Evolutionary conservation across 1,140 invertebrate genomes (phyloP), one percentile per base, ranked within the genome.

Genomic region (Druon quercuslanigerum): DNA sequence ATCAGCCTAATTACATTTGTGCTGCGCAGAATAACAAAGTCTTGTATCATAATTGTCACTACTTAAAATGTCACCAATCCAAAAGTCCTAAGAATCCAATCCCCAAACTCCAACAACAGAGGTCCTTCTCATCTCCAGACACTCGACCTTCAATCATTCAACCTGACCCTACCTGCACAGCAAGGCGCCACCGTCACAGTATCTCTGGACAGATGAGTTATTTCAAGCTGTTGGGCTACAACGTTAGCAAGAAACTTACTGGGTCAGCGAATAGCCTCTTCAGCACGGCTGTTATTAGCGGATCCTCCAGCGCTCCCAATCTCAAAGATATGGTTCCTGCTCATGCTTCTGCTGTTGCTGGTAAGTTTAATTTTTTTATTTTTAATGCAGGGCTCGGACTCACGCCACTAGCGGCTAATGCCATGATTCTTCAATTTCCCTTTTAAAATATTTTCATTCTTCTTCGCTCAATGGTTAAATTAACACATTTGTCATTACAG

Each of bases 271-370:
- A 94, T 87, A 96, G 95, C 82, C 93, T 98, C 74, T 98, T 98
- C 93, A 97, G 96, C 87, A 98, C 97, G 50, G 97, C 97, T 50
- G 97, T 98, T 83, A 98, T 98, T 88, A 97, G 96, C 86, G 97
- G 97, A 50, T 97, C 96, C 79, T 96, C 96, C 73, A 97, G 96
- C 81, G 96, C 97, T 50, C 97, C 97, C 50, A 97, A 98, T 90
- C 93, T 98, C 51, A 94, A 96, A 83, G 95, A 97, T 88, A 96
- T 96, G 94, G 95, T 97, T 81, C 94, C 96, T 14, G 93, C 92
- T 74, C 92, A 94, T 20, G 93, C 94, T 5, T 94, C 94, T 75
- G 93, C 93, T 71, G 90, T 93, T 40, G 95, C 96, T 86, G 95
- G 96, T 96, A 87, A 94, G 93, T 90, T 50, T 0, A 40, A 11